Evolutionary conservation across 2,113 vertebrate genomes (phyloP), one percentile per base, ranked within the genome.

Genomic region (Nerophis ophidion): DNA sequence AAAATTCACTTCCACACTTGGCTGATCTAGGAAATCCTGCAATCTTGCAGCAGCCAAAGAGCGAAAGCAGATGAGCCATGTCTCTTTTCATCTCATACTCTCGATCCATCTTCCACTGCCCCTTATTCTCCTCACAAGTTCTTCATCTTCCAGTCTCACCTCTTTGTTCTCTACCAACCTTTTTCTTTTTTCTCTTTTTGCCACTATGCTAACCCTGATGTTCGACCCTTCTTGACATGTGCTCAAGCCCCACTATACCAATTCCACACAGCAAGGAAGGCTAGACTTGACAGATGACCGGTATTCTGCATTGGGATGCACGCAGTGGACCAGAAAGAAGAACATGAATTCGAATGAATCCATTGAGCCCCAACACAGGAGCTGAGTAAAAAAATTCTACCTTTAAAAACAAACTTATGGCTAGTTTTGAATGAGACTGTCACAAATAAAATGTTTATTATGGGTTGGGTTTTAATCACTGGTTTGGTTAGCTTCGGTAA

Each of bases 1-100:
- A 84, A 83, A 85, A 85, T 83, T 86, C 82, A 79, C 84, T 87
- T 81, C 82, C 77, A 86, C 85, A 87, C 76, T 81, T 78, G 87
- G 81, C 84, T 86, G 77, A 75, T 81, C 80, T 74, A 84, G 85
- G 87, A 88, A 87, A 88, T 88, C 85, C 85, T 81, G 79, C 84
- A 89, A 86, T 86, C 71, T 86, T 69, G 44, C 69, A 56, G 60
- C 77, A 69, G 81, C 72, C 70, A 70, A 74, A 69, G 73, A 85
- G 73, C 68, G 80, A 83, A 68, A 77, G 80, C 82, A 87, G 83
- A 84, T 86, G 84, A 87, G 82, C 84, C 84, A 71, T 86, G 84
- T 76, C 84, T 82, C 63, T 77, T 72, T 60, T 36, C 70, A 71
- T 83, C 77, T 72, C 73, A 83, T 60, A 66, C 55, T 42, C 71